phyloP scores from a whole-genome alignment of 2,797 vertebrate species.

The Agapornis canus region DNA sequence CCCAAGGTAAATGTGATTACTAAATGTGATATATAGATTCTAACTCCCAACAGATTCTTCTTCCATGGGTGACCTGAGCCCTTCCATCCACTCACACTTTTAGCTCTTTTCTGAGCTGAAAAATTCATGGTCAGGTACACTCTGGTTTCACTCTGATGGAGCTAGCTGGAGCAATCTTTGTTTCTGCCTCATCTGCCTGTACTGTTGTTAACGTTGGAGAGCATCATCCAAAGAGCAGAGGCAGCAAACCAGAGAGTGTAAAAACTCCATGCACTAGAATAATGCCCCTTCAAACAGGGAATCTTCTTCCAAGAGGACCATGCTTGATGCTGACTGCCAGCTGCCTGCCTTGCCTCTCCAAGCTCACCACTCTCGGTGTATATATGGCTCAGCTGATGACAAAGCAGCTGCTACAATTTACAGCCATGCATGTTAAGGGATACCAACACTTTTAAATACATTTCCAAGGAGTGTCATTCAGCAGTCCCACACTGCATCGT shows the following conservation, averaged over 20 bases:
- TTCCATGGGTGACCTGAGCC: not conserved
- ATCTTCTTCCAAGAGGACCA: not conserved
- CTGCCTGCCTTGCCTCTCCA: not conserved
- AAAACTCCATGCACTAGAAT: not conserved
- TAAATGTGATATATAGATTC: not conserved
- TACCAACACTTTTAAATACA: not conserved
- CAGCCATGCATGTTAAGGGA: not conserved
- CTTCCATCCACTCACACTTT: not conserved
- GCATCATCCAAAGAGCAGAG: not conserved
- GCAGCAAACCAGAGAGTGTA: not conserved
- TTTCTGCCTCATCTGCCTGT: not conserved
- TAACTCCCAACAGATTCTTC: not conserved
- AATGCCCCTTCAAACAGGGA: not conserved
- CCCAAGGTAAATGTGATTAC: not conserved
- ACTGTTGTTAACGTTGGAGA: not conserved
- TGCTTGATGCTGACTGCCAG: not conserved
- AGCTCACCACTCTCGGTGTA: not conserved
- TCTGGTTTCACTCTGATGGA: not conserved
- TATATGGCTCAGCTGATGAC: not conserved
- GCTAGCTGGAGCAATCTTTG: not conserved
- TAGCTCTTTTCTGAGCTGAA: not conserved
- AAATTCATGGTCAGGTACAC: not conserved
- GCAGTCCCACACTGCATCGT: not conserved
- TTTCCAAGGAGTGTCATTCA: not conserved
- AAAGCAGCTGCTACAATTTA: not conserved